Evolutionary conservation across 2,888 invertebrate species (phyloP).

Genomic region (Busseola fusca): DNA sequence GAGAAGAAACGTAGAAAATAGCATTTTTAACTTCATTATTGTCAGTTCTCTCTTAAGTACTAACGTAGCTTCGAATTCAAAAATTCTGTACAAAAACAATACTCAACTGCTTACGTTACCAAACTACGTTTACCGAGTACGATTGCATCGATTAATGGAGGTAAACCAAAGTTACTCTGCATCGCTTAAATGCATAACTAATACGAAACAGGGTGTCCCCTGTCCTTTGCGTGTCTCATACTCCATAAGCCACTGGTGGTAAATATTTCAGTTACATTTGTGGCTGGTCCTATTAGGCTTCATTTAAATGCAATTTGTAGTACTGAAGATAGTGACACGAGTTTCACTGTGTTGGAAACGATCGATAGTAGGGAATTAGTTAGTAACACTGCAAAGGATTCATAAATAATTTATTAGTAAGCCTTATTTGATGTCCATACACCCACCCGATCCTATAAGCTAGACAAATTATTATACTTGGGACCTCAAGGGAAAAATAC

Average conservation of each 20-base stretch:
- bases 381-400: neutral
- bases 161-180: constrained; percentile 8
- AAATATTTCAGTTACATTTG: constrained; percentile 35
- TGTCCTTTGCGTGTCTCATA: constrained; percentile 12
- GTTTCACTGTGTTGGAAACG: neutral
- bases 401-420: constrained; percentile 13
- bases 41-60: neutral
- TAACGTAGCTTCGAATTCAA: neutral
- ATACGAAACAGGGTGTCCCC: constrained; percentile 4
- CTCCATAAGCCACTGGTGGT: constrained; percentile 27
- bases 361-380: constrained; percentile 9
- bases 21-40: too few relatives aligned
- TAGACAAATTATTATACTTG: neutral
- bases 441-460: neutral
- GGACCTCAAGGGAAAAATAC: neutral
- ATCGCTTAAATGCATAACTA: constrained; percentile 25
- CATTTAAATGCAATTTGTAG: constrained; percentile 33
- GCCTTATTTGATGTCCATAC: neutral
- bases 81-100: constrained; percentile 4
- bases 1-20: neutral
- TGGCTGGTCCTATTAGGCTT: constrained; percentile 21
- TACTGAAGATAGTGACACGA: neutral
- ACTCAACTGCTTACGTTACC: neutral
- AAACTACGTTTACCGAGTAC: constrained; percentile 4
- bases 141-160: constrained; percentile 20